Base-by-base conservation (phyloP, 2,797 vertebrate species). In the Galaxias olidus region DNA sequence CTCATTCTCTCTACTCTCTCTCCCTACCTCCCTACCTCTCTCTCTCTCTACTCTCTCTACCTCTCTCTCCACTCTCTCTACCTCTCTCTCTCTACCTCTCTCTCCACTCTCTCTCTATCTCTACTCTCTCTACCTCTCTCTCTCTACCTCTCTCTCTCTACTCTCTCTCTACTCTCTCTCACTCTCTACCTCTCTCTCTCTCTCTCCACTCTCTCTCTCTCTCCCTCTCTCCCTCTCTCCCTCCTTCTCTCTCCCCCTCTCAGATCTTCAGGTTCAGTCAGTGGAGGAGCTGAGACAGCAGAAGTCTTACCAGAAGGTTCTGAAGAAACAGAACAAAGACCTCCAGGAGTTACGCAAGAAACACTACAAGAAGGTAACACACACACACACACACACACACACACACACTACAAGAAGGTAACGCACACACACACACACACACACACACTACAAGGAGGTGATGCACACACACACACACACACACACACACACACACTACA, bases 291-390 rank as follows among this genome's bases (percentile, higher is more conserved):
- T 95, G 50, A 93, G 75, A 75, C 78, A 89, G 71, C 91, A 95
- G 61, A 96, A 95, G 74, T 48, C 63, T 40, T 93, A 93, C 8
- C 10, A 82, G 62, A 96, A 96, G 70, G 76, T 95, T 15, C 47
- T 80, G 2, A 93, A 92, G 81, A 95, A 93, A 43, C 95, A 96
- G n/a, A 86, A 78, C 54, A 93, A 94, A 48, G 95, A 97, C 8
- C 71, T 95, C 20, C 91, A 92, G 66, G 94, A 96, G 49, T 76
- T 96, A 48, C 83, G 63, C 1, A 94, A 93, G 82, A 96, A 96
- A 65, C 93, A 96, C 59, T 87, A 92, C 11, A 93, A 94, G 60
- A 96, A 96, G 86, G 92, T 94, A 18, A 0, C 1, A 41, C 15
- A 18, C 52, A 14, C 1, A 11, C 41, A 30, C 12, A 61, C 50